Conservation (phyloP, 2,113 vertebrate genomes). For the Mesitornis unicolor region DNA sequence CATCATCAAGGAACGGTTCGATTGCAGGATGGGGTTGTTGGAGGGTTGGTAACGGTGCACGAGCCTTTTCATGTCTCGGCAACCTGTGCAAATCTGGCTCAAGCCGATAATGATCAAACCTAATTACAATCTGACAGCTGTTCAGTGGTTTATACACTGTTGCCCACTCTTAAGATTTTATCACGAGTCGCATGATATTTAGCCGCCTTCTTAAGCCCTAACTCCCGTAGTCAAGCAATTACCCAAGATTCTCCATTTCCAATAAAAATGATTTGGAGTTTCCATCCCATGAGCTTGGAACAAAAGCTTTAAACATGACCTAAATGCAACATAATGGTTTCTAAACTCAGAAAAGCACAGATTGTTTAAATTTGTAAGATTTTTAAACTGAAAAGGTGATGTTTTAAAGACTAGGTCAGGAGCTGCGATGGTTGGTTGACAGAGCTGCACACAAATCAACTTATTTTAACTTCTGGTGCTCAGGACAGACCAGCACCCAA, state of each 20-base stretch:
- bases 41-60: not conserved
- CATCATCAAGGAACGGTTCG: not conserved
- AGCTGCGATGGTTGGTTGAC: not conserved
- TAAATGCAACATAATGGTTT: not conserved
- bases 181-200: not conserved
- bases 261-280: not conserved
- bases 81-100: conserved; percentile 6
- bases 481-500: not conserved
- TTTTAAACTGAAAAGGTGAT: not conserved
- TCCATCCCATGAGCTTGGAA: not conserved
- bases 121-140: conserved; percentile 12
- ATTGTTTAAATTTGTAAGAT: not conserved
- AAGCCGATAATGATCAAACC: conserved; percentile 10
- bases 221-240: conserved; percentile 7
- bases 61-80: not conserved
- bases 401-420: not conserved
- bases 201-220: not conserved
- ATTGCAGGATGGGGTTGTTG: not conserved
- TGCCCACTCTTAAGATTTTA: conserved; percentile 11
- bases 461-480: not conserved
- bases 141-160: not conserved
- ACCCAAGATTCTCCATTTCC: not conserved
- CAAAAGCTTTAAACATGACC: not conserved
- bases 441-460: not conserved
- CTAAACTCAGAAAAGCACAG: not conserved